Percentiles rank a stretch among this genome's conserved stretches.
Conservation (phyloP, 1,140 invertebrate genomes). For the Listronotus oregonensis region DNA sequence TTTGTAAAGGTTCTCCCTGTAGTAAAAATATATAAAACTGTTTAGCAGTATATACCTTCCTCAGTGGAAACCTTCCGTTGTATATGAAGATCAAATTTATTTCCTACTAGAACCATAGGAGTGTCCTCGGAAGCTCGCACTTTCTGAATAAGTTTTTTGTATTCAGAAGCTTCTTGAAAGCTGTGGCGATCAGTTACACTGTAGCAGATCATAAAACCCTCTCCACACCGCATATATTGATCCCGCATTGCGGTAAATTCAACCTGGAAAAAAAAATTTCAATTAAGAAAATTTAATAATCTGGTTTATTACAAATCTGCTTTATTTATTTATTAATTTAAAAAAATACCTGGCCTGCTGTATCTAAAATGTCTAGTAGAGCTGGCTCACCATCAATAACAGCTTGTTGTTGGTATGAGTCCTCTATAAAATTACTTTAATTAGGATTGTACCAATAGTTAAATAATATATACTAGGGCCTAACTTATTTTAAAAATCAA, state of each 20-base stretch:
- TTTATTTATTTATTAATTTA: neutral
- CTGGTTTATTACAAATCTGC: no score
- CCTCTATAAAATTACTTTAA: constrained; percentile 71
- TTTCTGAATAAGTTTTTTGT: constrained; percentile 93
- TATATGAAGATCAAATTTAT: constrained; percentile 94
- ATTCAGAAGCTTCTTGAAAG: constrained; percentile 83
- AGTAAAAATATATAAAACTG: no score
- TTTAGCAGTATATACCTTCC: constrained; percentile 78
- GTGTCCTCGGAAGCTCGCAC: constrained; percentile 97
- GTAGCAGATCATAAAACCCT: constrained; percentile 92
- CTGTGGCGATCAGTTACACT: constrained; percentile 81
- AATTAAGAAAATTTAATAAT: neutral
- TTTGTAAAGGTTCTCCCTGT: no score
- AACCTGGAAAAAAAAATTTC: constrained; percentile 60
- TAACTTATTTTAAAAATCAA: neutral
- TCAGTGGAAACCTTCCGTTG: constrained; percentile 75
- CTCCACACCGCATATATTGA: constrained; percentile 97
- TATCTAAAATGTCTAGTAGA: constrained; percentile 96
- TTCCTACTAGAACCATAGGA: constrained; percentile 96
- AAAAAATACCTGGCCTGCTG: constrained; percentile 85
- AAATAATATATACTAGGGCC: neutral
- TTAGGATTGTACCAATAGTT: no score
- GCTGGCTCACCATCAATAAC: constrained; percentile 99
- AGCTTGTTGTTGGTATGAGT: constrained; percentile 98
- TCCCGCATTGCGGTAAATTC: constrained; percentile 95